phyloP scores from a whole-genome alignment of 2,113 vertebrate species.

The Pelmatolapia mariae region DNA sequence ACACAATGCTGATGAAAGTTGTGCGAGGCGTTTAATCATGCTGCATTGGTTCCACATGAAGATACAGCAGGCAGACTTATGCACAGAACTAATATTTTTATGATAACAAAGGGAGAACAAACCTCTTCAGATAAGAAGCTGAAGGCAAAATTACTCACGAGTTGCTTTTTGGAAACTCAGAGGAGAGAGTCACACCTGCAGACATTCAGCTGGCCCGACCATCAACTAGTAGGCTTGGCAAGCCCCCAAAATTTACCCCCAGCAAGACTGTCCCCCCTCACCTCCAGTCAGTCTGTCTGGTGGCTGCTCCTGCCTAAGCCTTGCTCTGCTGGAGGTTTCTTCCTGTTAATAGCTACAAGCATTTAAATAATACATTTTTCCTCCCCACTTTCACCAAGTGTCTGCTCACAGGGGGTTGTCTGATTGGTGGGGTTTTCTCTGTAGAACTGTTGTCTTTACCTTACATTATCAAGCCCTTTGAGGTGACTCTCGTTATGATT shows the following conservation, averaged over 20 bases:
- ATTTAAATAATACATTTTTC: background rate
- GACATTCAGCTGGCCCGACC: background rate
- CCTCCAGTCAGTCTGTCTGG: background rate
- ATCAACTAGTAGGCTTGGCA: background rate
- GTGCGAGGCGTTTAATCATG: conserved; percentile 9
- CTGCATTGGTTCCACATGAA: conserved; percentile 12
- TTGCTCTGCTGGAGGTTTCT: background rate
- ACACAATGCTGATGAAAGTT: background rate
- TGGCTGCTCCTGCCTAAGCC: background rate
- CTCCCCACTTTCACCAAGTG: accelerated
- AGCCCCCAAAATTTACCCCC: accelerated
- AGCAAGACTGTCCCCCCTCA: background rate
- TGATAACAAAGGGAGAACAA: background rate
- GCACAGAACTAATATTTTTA: background rate
- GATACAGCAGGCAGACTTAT: background rate
- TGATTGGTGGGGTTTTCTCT: background rate
- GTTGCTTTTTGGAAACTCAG: background rate
- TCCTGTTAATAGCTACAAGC: background rate
- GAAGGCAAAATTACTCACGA: background rate
- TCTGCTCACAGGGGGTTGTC: background rate
- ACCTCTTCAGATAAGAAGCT: background rate
- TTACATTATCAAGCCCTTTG: background rate
- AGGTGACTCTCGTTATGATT: background rate
- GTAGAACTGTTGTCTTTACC: background rate
- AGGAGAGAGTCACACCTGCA: background rate